Evolutionary conservation across 2,888 invertebrate species (phyloP).

Genomic region (Tholera decimalis): DNA sequence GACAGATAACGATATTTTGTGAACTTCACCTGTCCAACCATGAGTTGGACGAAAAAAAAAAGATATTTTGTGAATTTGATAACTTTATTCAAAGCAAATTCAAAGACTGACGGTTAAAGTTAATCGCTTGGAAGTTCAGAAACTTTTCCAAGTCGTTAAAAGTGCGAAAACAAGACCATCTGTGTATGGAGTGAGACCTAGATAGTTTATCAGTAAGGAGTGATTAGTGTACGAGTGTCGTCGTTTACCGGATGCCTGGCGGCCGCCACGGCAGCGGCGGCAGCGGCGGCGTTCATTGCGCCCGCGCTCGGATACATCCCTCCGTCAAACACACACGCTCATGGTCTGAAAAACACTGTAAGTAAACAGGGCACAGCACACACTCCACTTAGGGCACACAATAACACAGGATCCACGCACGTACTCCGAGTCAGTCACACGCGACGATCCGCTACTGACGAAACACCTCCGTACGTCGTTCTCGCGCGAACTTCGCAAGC

Average conservation of each 20-base stretch:
- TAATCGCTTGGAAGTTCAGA: constrained; percentile 10
- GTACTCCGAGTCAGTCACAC: constrained; percentile 83
- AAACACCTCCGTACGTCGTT: constrained; percentile 72
- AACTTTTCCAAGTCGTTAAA: constrained; percentile 11
- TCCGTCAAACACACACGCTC: constrained; percentile 89
- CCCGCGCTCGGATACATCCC: constrained; percentile 97
- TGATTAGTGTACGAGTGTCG: constrained; percentile 59
- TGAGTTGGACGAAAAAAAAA: too few relatives aligned
- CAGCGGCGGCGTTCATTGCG: constrained; percentile 96
- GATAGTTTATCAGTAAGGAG: constrained; percentile 32
- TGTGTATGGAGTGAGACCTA: constrained; percentile 19
- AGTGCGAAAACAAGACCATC: constrained; percentile 16
- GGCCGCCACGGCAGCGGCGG: constrained; percentile 96
- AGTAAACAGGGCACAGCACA: constrained; percentile 83
- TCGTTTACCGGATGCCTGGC: constrained; percentile 96
- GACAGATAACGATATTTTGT: not conserved
- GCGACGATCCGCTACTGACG: constrained; percentile 74
- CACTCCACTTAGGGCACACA: constrained; percentile 86
- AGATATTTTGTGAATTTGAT: not conserved
- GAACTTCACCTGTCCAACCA: too few relatives aligned
- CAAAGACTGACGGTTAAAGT: not conserved
- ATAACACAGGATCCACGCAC: constrained; percentile 79
- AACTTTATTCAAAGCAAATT: not conserved
- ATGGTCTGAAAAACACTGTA: constrained; percentile 82
- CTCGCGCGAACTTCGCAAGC: constrained; percentile 76